Conservation (phyloP, 37 sponge, comb jelly and placozoan species). For the Beroe forskalii region DNA sequence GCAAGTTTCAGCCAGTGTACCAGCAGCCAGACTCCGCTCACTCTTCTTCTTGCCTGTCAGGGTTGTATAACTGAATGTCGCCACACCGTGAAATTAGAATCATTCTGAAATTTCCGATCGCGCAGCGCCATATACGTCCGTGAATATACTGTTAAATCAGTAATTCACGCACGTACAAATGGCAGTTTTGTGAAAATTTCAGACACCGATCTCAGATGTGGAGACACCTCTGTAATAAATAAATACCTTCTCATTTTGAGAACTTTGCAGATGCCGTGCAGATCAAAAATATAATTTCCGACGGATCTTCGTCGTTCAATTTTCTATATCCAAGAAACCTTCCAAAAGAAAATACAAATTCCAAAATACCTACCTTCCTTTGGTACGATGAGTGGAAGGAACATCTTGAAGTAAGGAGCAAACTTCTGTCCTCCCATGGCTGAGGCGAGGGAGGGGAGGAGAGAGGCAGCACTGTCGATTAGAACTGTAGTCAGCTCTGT, state of each 20-base stretch:
- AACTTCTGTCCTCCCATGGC: conserved; percentile 57
- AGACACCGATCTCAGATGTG: no score
- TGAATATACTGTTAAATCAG: no score
- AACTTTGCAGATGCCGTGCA: no score
- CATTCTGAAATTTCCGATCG: no score
- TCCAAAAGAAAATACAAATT: neutral
- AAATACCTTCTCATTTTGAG: no score
- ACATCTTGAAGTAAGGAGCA: conserved; percentile 49
- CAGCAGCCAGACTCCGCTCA: conserved; percentile 12
- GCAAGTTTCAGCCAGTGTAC: conserved; percentile 31
- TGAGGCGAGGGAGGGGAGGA: conserved; percentile 62
- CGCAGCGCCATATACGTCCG: no score
- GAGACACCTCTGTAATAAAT: no score
- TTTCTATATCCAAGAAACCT: no score
- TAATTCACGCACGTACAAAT: no score
- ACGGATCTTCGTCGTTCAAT: no score
- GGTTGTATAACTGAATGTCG: neutral
- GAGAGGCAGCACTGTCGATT: neutral
- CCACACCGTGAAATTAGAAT: no score
- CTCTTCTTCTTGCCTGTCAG: conserved; percentile 20
- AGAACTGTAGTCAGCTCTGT: conserved; percentile 46
- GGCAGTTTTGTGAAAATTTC: neutral
- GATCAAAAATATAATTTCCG: no score
- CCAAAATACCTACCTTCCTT: conserved; percentile 15
- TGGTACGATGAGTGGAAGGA: conserved; percentile 46